These are phyloP conservation scores for Rhinichthys klamathensis DNA, from an alignment of 2,113 vertebrate genomes.

Conservation along the genomic window DNA sequence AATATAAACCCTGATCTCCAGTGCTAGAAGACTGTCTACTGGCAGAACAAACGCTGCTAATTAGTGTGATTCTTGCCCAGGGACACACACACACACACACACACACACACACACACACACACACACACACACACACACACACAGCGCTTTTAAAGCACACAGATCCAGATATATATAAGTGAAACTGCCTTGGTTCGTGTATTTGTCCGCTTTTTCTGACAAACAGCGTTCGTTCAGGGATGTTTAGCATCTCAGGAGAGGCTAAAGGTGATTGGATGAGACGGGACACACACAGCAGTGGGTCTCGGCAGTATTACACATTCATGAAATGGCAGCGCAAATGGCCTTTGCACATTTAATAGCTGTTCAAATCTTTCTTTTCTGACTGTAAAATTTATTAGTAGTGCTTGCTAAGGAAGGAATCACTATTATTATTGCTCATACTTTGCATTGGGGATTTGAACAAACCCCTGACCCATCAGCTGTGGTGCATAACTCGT, in stretches of 20 bases:
- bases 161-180: background rate
- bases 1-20: slow-evolving; percentile 2
- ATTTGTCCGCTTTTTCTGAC: background rate
- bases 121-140: background rate
- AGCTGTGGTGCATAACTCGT: background rate
- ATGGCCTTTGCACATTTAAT: slow-evolving; percentile 17
- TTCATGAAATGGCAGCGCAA: background rate
- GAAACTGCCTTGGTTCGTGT: background rate
- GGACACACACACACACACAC: background rate
- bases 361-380: slow-evolving; percentile 5
- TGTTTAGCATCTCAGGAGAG: background rate
- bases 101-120: background rate
- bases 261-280: slow-evolving; percentile 1
- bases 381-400: background rate
- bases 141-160: too few relatives aligned
- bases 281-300: background rate
- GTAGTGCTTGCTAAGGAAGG: background rate
- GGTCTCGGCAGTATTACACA: slow-evolving; percentile 3
- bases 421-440: background rate
- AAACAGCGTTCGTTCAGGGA: background rate
- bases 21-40: background rate
- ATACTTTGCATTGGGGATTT: background rate
- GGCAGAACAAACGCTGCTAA: background rate
- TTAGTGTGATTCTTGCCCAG: background rate
- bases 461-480: background rate